Conservation (phyloP, 2,888 invertebrate species). For the Branchinecta sandiegonensis region DNA sequence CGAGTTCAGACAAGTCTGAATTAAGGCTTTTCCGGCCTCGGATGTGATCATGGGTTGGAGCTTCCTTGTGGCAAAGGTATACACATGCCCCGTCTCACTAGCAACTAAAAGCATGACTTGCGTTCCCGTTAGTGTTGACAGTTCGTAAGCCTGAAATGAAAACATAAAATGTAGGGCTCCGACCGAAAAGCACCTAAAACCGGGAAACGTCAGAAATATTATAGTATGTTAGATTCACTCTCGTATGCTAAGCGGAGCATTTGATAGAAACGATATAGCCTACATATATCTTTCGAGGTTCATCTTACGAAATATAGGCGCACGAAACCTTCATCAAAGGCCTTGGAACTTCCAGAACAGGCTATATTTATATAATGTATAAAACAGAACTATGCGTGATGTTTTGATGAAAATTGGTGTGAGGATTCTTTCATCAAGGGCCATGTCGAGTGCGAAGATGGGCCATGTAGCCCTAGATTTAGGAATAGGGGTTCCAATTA, state of each 20-base stretch:
- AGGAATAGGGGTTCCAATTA: too few relatives aligned
- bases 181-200: neutral
- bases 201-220: neutral
- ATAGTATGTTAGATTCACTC: neutral
- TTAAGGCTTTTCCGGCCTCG: constrained; percentile 64
- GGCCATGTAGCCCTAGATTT: too few relatives aligned
- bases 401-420: too few relatives aligned
- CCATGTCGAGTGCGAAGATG: too few relatives aligned
- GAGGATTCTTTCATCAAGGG: too few relatives aligned
- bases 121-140: constrained; percentile 95
- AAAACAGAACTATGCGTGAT: too few relatives aligned
- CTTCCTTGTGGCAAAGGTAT: constrained; percentile 97
- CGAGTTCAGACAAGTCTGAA: constrained; percentile 95
- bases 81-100: constrained; percentile 97
- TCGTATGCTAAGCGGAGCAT: too few relatives aligned
- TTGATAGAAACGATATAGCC: neutral
- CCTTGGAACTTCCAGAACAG: neutral
- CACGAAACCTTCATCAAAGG: neutral
- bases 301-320: too few relatives aligned
- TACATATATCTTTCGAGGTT: too few relatives aligned
- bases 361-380: too few relatives aligned
- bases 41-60: constrained; percentile 99
- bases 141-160: constrained; percentile 81
- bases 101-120: constrained; percentile 99
- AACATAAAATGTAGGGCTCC: constrained; percentile 2